Evolutionary conservation across 2,888 invertebrate genomes (phyloP).

Genomic region (Lamellibrachia satsuma): DNA sequence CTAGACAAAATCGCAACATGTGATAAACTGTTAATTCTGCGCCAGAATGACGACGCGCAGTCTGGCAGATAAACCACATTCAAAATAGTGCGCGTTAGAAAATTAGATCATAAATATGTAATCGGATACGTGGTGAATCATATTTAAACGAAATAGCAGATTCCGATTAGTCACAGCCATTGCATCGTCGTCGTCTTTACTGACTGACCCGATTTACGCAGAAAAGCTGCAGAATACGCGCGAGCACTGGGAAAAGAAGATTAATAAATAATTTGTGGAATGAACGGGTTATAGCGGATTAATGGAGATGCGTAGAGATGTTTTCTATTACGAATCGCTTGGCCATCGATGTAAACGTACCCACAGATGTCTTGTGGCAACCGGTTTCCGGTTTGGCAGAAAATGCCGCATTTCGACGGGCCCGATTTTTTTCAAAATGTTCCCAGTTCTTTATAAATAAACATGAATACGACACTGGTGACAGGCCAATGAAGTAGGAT

Average conservation of each 20-base stretch:
- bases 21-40: not conserved
- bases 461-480: no score
- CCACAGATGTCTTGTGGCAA: not conserved
- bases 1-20: not conserved
- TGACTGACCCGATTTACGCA: not conserved
- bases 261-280: not conserved
- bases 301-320: not conserved
- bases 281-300: not conserved
- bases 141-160: not conserved
- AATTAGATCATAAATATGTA: not conserved
- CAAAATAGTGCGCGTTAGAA: not conserved
- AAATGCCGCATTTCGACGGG: not conserved
- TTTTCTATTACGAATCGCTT: not conserved
- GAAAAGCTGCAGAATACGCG: not conserved
- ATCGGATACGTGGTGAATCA: not conserved
- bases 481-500: no score
- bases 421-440: not conserved
- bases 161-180: not conserved
- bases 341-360: not conserved
- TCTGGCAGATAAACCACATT: not conserved
- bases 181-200: not conserved
- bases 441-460: not conserved
- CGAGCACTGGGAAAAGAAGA: not conserved
- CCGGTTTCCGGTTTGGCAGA: not conserved
- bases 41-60: not conserved